Evolutionary conservation across 2,113 vertebrate genomes (phyloP).

Genomic region (Trematocara unimaculatum): DNA sequence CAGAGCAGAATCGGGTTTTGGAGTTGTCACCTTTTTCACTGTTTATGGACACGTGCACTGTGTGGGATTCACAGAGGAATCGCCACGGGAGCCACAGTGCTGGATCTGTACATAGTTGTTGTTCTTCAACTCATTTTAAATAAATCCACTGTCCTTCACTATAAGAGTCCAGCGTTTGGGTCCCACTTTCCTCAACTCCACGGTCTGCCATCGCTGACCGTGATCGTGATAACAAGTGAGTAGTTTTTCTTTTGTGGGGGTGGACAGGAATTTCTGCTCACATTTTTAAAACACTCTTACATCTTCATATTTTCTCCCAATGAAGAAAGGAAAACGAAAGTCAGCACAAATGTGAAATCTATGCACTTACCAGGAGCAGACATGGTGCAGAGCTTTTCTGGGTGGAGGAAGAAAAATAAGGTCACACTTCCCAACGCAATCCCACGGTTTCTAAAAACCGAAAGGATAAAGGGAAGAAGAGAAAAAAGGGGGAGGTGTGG

Average conservation of each 20-base stretch:
- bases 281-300: background rate
- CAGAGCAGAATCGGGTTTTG: background rate
- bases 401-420: background rate
- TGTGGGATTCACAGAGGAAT: background rate
- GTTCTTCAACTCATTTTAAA: background rate
- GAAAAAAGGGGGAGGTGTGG: background rate
- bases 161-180: background rate
- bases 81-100: background rate
- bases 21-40: background rate
- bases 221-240: background rate
- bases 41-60: background rate
- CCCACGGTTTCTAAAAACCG: background rate
- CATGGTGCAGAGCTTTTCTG: conserved; percentile 12
- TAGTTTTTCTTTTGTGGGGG: background rate
- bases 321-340: background rate
- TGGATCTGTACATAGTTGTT: background rate
- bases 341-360: background rate
- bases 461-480: background rate
- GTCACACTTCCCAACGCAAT: conserved; percentile 9
- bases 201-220: background rate
- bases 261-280: background rate
- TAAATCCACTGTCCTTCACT: background rate
- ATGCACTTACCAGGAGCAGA: conserved; percentile 52
- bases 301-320: background rate
- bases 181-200: background rate